Evolutionary conservation across 53 echinoderm and acorn worm genomes (phyloP).

Genomic region (Arbacia lixula): DNA sequence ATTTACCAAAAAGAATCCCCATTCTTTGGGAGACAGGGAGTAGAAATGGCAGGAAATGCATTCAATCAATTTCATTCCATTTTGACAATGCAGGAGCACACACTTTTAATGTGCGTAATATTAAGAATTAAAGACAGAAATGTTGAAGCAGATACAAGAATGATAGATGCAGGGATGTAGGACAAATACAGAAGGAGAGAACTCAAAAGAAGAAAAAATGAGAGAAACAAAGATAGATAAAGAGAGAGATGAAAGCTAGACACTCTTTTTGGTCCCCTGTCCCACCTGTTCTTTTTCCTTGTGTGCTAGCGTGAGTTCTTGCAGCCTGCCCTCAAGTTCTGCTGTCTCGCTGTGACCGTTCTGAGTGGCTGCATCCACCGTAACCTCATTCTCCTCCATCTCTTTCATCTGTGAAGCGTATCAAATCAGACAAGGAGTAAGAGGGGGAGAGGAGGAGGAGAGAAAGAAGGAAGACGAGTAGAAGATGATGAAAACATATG

Average conservation of each 20-base stretch:
- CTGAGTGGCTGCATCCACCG: constrained; percentile 21
- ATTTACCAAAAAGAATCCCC: no score
- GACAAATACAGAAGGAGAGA: not conserved
- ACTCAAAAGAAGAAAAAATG: not conserved
- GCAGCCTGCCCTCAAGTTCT: constrained; percentile 65
- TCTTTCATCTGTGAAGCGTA: no score
- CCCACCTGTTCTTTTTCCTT: constrained; percentile 76
- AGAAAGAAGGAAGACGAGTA: not conserved
- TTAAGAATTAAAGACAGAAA: no score
- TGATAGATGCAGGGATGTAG: no score
- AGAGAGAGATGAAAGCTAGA: not conserved
- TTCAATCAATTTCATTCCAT: no score
- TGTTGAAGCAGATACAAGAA: no score
- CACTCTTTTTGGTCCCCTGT: not conserved
- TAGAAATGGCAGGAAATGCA: no score
- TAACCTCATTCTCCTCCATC: constrained; percentile 62
- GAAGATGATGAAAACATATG: not conserved
- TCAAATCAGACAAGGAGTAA: no score
- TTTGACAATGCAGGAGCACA: no score
- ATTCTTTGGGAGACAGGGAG: no score
- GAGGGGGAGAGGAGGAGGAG: not conserved
- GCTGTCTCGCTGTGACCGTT: constrained; percentile 38
- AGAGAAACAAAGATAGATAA: not conserved
- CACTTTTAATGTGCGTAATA: no score
- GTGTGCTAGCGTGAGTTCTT: constrained; percentile 57